Percentiles rank a stretch among this genome's conserved stretches.
Evolutionary conservation across 1,140 invertebrate genomes (phyloP).

Genomic region (Goniozus legneri): DNA sequence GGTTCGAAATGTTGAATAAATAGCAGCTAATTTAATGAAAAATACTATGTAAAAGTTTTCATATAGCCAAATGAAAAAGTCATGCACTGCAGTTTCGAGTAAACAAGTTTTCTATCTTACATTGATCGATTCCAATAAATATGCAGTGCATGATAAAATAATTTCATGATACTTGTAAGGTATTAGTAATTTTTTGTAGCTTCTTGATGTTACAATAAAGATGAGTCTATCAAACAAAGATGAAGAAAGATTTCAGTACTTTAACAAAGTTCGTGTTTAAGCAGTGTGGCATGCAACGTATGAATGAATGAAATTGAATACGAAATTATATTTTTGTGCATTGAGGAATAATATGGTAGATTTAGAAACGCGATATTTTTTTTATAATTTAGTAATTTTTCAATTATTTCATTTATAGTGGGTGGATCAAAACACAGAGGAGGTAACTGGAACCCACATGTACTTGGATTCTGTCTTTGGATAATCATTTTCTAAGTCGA

Average conservation of each 20-base stretch:
- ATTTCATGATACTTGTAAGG: not conserved
- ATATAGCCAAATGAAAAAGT: not conserved
- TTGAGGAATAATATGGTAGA: not conserved
- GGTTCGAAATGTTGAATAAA: too few relatives aligned
- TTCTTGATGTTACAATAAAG: conserved; percentile 36
- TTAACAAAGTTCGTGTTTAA: not conserved
- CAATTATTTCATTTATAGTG: conserved; percentile 58
- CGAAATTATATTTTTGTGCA: too few relatives aligned
- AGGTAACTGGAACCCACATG: conserved; percentile 54
- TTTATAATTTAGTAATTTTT: conserved; percentile 19
- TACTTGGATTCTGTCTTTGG: conserved; percentile 25
- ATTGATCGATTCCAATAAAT: conserved; percentile 15
- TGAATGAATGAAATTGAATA: conserved; percentile 9
- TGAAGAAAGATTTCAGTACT: not conserved
- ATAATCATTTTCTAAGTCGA: conserved; percentile 21
- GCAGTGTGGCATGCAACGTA: conserved; percentile 7
- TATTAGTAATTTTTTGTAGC: conserved; percentile 27
- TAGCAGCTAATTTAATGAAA: not conserved
- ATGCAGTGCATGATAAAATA: not conserved
- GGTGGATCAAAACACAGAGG: conserved; percentile 63
- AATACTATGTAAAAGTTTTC: not conserved
- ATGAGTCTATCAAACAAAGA: conserved; percentile 21
- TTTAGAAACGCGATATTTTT: conserved; percentile 11
- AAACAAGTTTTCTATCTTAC: too few relatives aligned
- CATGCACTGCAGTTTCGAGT: too few relatives aligned